Percentiles rank a stretch among this genome's conserved stretches.
Conservation (phyloP, 2,888 invertebrate genomes). For the Noctua fimbriata region DNA sequence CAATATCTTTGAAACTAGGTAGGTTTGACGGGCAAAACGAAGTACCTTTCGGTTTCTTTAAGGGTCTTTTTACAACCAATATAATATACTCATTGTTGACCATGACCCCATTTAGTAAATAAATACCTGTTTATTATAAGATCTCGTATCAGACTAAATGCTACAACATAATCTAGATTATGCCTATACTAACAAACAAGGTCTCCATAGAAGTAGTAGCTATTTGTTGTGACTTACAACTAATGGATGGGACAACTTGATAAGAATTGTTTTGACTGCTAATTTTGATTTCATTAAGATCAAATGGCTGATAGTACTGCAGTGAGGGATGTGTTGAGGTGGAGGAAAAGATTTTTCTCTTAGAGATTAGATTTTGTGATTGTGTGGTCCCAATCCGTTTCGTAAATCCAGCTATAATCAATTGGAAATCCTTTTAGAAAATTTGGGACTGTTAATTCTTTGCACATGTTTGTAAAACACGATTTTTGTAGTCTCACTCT, state of each 20-base stretch:
- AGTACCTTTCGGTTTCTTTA: not conserved
- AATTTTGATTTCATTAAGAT: conserved; percentile 56
- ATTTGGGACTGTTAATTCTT: not conserved
- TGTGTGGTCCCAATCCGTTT: conserved; percentile 24
- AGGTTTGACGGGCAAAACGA: not conserved
- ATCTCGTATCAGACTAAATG: not conserved
- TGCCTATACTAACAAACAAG: not conserved
- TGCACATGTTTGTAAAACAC: not conserved
- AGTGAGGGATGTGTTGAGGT: conserved; percentile 1
- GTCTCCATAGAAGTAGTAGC: conserved; percentile 8
- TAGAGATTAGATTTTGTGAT: conserved; percentile 21
- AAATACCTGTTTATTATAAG: not conserved
- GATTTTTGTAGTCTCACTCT: not conserved
- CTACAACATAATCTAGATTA: not conserved
- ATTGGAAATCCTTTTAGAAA: conserved; percentile 24
- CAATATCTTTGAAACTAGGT: not conserved
- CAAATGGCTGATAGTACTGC: conserved; percentile 22
- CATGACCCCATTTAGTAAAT: not conserved
- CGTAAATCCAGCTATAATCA: conserved; percentile 30
- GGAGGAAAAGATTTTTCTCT: conserved; percentile 18
- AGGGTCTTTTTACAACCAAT: not conserved
- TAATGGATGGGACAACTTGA: conserved; percentile 32
- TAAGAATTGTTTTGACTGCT: conserved; percentile 39
- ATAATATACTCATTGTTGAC: not conserved
- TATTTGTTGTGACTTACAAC: conserved; percentile 21